Percentiles rank a stretch among this genome's conserved stretches.
These are phyloP conservation scores for Petrosia ficiformis DNA, from an alignment of 37 sponge, comb jelly and placozoan species.

Conservation along the genomic window DNA sequence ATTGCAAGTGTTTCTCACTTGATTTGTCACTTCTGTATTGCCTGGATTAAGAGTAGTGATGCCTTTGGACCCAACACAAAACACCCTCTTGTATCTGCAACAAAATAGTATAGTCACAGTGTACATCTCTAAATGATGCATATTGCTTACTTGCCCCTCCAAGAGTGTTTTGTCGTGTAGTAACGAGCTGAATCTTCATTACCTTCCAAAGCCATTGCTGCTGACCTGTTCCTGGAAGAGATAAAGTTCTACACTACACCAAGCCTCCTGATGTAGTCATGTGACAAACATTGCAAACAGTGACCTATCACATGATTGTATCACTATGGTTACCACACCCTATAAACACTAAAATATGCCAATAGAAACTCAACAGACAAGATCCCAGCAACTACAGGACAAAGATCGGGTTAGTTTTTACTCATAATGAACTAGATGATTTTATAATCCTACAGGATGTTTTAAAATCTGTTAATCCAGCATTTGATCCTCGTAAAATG, in stretches of 20 bases:
- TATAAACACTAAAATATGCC: not conserved
- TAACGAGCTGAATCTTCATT: constrained; percentile 83
- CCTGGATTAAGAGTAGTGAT: constrained; percentile 92
- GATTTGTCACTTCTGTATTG: constrained; percentile 84
- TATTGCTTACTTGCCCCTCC: constrained; percentile 89
- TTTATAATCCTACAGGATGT: not conserved
- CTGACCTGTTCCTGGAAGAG: not conserved
- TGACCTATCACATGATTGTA: too few species aligned
- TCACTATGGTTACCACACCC: not conserved
- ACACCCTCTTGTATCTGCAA: constrained; percentile 88
- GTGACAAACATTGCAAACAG: too few species aligned
- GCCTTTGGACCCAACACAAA: constrained; percentile 80
- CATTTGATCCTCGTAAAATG: constrained; percentile 85
- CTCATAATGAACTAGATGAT: not conserved
- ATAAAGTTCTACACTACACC: too few species aligned
- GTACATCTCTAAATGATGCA: not conserved
- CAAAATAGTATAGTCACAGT: constrained; percentile 1
- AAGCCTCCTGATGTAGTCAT: too few species aligned
- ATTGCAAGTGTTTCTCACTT: constrained; percentile 41
- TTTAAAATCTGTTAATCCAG: constrained; percentile 45
- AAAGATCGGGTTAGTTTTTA: too few species aligned
- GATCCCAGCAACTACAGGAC: not conserved
- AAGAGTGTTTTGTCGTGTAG: constrained; percentile 93
- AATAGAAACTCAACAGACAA: not conserved
- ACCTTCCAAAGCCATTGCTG: constrained; percentile 32